phyloP scores from a whole-genome alignment of 2,113 vertebrate genomes.

The Antigone vipio region DNA sequence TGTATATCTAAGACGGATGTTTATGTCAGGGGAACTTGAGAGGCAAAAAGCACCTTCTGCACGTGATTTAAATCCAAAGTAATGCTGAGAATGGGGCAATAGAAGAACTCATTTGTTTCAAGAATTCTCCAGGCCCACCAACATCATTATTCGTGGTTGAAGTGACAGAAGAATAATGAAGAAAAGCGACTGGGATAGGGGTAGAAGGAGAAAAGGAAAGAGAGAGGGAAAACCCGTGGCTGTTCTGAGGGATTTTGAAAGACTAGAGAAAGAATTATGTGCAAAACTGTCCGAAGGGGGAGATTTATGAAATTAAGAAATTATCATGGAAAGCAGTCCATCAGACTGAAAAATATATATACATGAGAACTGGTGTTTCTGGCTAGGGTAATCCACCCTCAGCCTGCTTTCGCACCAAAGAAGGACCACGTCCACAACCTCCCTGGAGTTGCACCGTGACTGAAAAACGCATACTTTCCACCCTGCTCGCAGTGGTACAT shows the following conservation, averaged over 20 bases:
- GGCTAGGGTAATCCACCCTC: not conserved
- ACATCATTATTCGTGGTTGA: not conserved
- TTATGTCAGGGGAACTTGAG: not conserved
- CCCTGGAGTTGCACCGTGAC: not conserved
- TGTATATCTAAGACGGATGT: not conserved
- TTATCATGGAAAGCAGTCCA: not conserved
- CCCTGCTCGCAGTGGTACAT: too few species aligned
- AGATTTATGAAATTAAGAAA: not conserved
- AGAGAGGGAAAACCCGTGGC: not conserved
- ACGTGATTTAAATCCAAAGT: not conserved
- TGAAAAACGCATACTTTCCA: fast-evolving
- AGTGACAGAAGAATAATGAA: not conserved
- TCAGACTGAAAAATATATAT: not conserved
- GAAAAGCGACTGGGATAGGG: not conserved
- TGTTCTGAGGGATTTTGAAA: not conserved
- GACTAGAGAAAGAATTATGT: not conserved
- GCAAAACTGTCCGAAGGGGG: not conserved
- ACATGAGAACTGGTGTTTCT: not conserved
- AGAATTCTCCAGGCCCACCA: not conserved
- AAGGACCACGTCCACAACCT: fast-evolving
- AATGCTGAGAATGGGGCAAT: not conserved
- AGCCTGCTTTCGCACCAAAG: not conserved
- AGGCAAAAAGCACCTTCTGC: not conserved
- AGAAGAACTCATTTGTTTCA: not conserved
- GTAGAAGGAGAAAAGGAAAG: not conserved